These are phyloP conservation scores for Marronus borbonicus DNA, from an alignment of 2,888 invertebrate species.

Conservation along the genomic window DNA sequence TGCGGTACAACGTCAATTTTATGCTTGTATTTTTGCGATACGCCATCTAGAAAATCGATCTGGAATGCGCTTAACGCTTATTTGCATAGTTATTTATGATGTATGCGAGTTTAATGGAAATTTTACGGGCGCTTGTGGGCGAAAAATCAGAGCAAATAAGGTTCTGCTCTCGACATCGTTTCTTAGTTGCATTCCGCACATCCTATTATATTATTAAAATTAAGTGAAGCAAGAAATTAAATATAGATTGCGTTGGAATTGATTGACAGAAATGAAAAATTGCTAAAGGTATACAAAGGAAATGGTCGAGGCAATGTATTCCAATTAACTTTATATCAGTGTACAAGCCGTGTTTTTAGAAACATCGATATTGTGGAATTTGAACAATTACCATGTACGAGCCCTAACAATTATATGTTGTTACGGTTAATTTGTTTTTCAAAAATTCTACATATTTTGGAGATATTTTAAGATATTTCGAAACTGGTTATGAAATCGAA, in stretches of 20 bases:
- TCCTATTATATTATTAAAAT: conserved; percentile 13
- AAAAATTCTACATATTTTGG: no score
- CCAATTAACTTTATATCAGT: no score
- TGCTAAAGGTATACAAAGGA: background rate
- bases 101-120: conserved; percentile 12
- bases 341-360: no score
- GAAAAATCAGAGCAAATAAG: conserved; percentile 8
- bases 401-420: no score
- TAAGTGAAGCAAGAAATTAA: background rate
- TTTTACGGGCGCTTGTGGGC: conserved; percentile 6
- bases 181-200: background rate
- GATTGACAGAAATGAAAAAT: background rate
- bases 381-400: no score
- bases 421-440: no score
- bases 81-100: conserved; percentile 26
- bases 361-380: no score
- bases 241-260: background rate
- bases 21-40: conserved; percentile 10
- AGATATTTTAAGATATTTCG: no score
- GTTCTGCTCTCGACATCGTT: background rate
- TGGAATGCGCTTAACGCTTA: conserved; percentile 7
- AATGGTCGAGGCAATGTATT: no score
- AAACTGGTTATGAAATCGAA: no score
- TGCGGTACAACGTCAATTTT: conserved; percentile 32
- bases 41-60: conserved; percentile 26